Percentiles rank a stretch among this genome's conserved stretches.
These are phyloP conservation scores for Polypedilum pembai DNA, from an alignment of 1,140 invertebrate genomes.

Conservation along the genomic window DNA sequence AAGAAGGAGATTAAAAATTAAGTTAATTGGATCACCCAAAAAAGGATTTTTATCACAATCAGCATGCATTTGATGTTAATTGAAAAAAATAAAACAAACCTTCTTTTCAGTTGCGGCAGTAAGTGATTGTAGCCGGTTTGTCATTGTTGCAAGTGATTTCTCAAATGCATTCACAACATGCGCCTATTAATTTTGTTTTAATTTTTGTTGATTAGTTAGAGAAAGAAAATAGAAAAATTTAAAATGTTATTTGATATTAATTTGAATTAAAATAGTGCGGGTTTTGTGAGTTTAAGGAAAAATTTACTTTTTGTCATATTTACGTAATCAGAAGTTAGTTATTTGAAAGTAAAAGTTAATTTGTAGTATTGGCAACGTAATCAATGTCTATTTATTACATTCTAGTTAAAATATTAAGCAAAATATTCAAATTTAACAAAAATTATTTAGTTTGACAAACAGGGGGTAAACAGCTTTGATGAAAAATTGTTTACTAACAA, in stretches of 20 bases:
- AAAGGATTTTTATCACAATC: background rate
- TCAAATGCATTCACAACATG: slow-evolving; percentile 93
- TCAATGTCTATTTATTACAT: no score
- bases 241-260: background rate
- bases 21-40: background rate
- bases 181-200: slow-evolving; percentile 55
- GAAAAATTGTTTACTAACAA: no score
- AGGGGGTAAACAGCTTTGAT: no score
- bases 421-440: no score
- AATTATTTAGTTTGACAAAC: no score
- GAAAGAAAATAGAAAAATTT: background rate
- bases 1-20: background rate
- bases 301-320: no score
- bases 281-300: no score
- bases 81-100: slow-evolving; percentile 47
- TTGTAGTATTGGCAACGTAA: no score
- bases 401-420: no score
- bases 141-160: slow-evolving; percentile 89
- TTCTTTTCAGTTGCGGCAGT: slow-evolving; percentile 85
- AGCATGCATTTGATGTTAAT: background rate
- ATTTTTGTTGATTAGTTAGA: background rate
- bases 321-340: no score
- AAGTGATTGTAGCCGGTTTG: slow-evolving; percentile 76
- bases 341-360: no score
- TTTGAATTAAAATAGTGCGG: background rate